phyloP scores from a whole-genome alignment of 2,113 vertebrate genomes.

The Hypomesus transpacificus region DNA sequence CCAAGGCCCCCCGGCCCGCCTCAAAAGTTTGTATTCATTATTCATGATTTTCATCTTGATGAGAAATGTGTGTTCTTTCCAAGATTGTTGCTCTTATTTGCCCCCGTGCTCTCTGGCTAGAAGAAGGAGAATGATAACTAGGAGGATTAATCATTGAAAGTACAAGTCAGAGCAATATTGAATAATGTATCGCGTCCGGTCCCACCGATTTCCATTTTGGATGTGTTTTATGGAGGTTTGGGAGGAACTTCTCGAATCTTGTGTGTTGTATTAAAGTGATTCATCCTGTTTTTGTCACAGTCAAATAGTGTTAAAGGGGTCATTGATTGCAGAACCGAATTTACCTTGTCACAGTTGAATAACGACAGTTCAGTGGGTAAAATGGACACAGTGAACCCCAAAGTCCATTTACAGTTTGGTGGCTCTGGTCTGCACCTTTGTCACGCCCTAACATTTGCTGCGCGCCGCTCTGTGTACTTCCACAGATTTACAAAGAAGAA shows the following conservation, averaged over 20 bases:
- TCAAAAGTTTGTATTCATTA: conserved; percentile 38
- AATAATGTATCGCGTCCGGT: conserved; percentile 50
- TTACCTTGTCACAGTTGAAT: too few species aligned
- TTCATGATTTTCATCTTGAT: conserved; percentile 45
- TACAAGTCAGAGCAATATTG: conserved; percentile 38
- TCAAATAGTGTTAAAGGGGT: background rate
- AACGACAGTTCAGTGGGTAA: too few species aligned
- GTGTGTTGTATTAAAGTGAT: too few species aligned
- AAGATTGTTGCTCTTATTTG: conserved; percentile 31
- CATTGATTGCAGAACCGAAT: too few species aligned
- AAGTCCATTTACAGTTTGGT: too few species aligned
- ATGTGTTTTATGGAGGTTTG: conserved; percentile 34
- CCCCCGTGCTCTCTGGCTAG: conserved; percentile 18
- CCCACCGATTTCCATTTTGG: conserved; percentile 35
- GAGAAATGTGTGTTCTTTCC: conserved; percentile 36
- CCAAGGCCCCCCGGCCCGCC: background rate
- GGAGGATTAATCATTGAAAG: conserved; percentile 55
- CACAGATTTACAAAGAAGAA: too few species aligned
- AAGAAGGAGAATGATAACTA: conserved; percentile 19
- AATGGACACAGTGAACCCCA: too few species aligned
- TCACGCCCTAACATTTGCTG: too few species aligned
- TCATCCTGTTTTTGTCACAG: too few species aligned
- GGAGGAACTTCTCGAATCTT: background rate
- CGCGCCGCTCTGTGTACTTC: too few species aligned
- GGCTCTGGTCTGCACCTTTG: too few species aligned